Conservation (phyloP, 1,140 invertebrate genomes). For the Eulimnadia texana region DNA sequence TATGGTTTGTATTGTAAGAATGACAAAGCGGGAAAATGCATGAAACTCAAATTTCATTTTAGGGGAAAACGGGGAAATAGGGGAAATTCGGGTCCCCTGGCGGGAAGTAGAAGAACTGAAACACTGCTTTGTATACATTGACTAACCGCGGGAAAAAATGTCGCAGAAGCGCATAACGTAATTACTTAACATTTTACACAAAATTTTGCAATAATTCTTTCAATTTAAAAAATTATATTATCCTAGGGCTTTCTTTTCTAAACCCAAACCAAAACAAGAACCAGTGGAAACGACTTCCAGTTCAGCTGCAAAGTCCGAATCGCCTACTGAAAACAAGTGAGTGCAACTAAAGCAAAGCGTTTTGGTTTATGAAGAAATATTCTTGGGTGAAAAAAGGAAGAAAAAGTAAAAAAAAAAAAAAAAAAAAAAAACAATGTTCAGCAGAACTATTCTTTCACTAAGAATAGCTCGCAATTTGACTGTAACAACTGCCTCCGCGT, state of each 20-base stretch:
- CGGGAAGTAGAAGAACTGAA: too few species aligned
- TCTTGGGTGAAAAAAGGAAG: too few species aligned
- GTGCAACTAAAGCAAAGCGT: background rate
- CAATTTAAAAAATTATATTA: background rate
- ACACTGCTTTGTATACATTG: too few species aligned
- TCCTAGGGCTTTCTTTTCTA: conserved; percentile 16
- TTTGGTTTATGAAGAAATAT: too few species aligned
- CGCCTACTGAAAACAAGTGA: background rate
- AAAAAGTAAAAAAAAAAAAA: too few species aligned
- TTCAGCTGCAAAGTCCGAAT: background rate
- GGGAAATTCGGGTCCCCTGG: too few species aligned
- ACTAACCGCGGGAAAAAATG: background rate
- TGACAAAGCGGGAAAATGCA: too few species aligned
- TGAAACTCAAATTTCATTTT: too few species aligned
- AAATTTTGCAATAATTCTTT: background rate
- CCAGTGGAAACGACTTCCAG: conserved; percentile 4
- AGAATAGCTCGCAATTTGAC: background rate
- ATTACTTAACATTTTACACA: background rate
- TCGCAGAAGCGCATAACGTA: background rate
- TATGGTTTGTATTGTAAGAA: too few species aligned
- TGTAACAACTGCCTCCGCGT: background rate
- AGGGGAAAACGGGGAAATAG: too few species aligned
- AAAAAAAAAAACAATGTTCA: too few species aligned
- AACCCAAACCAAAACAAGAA: conserved; percentile 12
- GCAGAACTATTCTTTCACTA: too few species aligned